Base-by-base conservation (phyloP, 2,797 vertebrate species). In the Sphenodon punctatus region DNA sequence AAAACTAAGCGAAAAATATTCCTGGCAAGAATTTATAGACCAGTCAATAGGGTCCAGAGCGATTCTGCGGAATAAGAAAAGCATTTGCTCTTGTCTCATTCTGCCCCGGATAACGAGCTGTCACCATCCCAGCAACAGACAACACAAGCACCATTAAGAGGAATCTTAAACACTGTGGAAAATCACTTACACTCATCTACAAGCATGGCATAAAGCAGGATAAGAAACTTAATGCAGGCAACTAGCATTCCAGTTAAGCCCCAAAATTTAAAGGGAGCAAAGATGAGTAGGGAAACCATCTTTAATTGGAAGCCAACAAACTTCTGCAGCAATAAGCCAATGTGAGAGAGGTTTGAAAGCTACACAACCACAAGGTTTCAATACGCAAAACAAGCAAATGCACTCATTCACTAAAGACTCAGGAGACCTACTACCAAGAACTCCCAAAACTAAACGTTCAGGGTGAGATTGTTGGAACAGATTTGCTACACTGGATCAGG, bases 321-420 rank as follows among this genome's bases (percentile, higher is more conserved):
- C 49, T 75, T 46, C 76, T 56, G 76, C 53, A 67, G 61, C 46
- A 56, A 17, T n/a, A 22, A n/a, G 38, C 76, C 66, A 48, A 30
- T 8, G 34, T 74, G 64, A 73, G 64, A 61, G 34, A 25, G n/a
- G n/a, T n/a, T n/a, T n/a, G n/a, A n/a, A n/a, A n/a, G n/a, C n/a
- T n/a, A n/a, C n/a, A n/a, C n/a, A n/a, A n/a, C n/a, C n/a, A n/a
- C n/a, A n/a, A n/a, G 45, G 34, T 74, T 72, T 89, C 92, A 87
- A 70, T 77, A 89, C 89, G 65, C 88, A 89, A 89, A 87, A 89
- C 92, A 84, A 90, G 86, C 82, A 89, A n/a, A n/a, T n/a, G n/a
- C n/a, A 89, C 84, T 2, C 76, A 56, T 58, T 27, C n/a, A 3
- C 14, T 27, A 56, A 41, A 48, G 60, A 60, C 30, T 12, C 64